A percentile compares a stretch with the other conserved stretches of the same genome.
phyloP scores from a whole-genome alignment of 2,888 invertebrate species.

The Stenotaenia linearis region DNA sequence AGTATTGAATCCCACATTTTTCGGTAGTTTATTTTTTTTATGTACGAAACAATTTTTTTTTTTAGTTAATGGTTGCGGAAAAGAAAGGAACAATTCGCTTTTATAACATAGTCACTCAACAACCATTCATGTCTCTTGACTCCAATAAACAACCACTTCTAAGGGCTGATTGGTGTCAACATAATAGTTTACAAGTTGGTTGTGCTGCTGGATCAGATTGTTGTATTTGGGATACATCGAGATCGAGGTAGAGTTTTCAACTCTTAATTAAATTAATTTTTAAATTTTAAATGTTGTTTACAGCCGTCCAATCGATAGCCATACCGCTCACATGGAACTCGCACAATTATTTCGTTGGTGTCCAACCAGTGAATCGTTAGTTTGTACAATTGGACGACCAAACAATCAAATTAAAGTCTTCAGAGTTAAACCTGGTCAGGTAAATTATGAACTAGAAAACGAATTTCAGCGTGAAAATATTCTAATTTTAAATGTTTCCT shows the following conservation, averaged over 20 bases:
- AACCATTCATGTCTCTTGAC: constrained; percentile 47
- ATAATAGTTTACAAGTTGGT: constrained; percentile 56
- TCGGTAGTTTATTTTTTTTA: no score
- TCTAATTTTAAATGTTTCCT: background rate
- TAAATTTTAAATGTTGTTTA: no score
- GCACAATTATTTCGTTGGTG: constrained; percentile 59
- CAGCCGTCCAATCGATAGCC: constrained; percentile 58
- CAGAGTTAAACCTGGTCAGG: constrained; percentile 18
- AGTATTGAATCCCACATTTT: no score
- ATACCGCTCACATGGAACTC: constrained; percentile 59
- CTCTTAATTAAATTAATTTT: no score
- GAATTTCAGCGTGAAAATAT: background rate
- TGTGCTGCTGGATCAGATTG: constrained; percentile 63
- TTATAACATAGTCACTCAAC: constrained; percentile 63
- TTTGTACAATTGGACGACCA: constrained; percentile 63
- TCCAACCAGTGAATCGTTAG: constrained; percentile 57
- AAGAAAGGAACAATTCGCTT: constrained; percentile 67
- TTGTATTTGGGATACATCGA: constrained; percentile 62
- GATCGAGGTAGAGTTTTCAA: no score
- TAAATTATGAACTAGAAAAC: background rate
- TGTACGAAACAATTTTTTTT: constrained; percentile 24
- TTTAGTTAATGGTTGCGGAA: constrained; percentile 62
- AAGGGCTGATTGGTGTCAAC: constrained; percentile 65
- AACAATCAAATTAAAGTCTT: constrained; percentile 60
- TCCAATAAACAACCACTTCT: constrained; percentile 55